Evolutionary conservation across 1,140 invertebrate genomes (phyloP), one percentile per base, ranked within the genome.

Genomic region (Tribolium castaneum): DNA sequence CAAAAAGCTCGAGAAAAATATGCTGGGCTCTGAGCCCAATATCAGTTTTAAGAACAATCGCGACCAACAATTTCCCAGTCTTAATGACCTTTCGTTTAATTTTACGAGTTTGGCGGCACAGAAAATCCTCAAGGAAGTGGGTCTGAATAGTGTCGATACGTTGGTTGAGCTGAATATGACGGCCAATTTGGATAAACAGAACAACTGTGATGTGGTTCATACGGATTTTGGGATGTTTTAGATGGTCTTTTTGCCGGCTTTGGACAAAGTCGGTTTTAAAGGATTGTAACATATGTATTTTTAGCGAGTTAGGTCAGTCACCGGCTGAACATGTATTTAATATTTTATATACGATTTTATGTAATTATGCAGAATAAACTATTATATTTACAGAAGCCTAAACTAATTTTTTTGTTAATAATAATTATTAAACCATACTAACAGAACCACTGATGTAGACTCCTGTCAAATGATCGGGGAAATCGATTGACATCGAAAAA

Each of bases 41-140:
- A 87, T 83, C 50, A 82, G 80, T 70, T 82, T 19, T 74, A 90
- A 90, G 75, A 89, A 86, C 80, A 83, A 87, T 75, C 78, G 13
- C 81, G 90, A 94, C 39, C 93, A 93, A 81, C 92, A 94, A 76
- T 95, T 94, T 87, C 94, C 94, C 77, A 95, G 94, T 87, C 88
- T 95, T 51, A 95, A 92, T 83, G 94, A 96, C 86, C 89, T 95
- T 85, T 94, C 93, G 82, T 93, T 95, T 82, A 94, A 95, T 86
- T 96, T 96, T 85, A 96, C 94, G 59, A 96, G 94, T 86, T 89
- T 96, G 80, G 93, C 94, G 1, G 95, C 94, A 1, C 93, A 96
- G 78, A 96, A 95, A 86, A 95, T 96, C 71, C 89, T 96, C 4
- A 94, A 96, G 86, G 90, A 90, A 5, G 91, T 94, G 75, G 95